Conservation (phyloP, 2,113 vertebrate genomes). For the Phalacrocorax aristotelis region DNA sequence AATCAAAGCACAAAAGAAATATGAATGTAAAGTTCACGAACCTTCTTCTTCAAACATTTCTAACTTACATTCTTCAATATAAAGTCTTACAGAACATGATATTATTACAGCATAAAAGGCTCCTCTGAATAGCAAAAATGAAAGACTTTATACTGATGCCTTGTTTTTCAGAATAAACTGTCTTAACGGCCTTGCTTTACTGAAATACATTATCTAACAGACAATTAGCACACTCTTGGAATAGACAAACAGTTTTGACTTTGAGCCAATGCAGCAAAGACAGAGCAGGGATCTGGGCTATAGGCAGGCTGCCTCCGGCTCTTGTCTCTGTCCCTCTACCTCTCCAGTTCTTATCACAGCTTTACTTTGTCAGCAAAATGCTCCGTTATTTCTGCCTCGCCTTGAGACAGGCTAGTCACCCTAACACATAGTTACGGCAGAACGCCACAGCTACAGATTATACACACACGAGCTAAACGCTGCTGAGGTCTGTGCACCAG, state of each 20-base stretch:
- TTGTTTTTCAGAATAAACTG: background rate
- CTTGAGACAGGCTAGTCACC: background rate
- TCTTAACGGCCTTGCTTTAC: background rate
- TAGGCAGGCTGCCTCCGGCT: background rate
- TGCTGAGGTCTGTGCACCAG: background rate
- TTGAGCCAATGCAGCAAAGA: background rate
- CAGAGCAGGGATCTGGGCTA: background rate
- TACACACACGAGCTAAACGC: background rate
- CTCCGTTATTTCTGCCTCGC: background rate
- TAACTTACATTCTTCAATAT: background rate
- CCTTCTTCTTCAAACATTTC: background rate
- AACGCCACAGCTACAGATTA: background rate
- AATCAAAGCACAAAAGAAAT: background rate
- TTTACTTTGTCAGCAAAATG: background rate
- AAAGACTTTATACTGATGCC: background rate
- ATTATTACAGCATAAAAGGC: background rate
- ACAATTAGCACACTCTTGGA: background rate
- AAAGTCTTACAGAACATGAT: background rate
- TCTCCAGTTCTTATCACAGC: background rate
- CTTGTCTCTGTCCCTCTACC: background rate
- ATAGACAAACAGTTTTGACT: background rate
- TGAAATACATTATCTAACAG: background rate
- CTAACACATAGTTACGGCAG: background rate
- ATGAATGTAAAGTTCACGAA: background rate
- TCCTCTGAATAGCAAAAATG: background rate